These are phyloP conservation scores for Amphilophus citrinellus DNA, from an alignment of 2,113 vertebrate species.

Conservation along the genomic window DNA sequence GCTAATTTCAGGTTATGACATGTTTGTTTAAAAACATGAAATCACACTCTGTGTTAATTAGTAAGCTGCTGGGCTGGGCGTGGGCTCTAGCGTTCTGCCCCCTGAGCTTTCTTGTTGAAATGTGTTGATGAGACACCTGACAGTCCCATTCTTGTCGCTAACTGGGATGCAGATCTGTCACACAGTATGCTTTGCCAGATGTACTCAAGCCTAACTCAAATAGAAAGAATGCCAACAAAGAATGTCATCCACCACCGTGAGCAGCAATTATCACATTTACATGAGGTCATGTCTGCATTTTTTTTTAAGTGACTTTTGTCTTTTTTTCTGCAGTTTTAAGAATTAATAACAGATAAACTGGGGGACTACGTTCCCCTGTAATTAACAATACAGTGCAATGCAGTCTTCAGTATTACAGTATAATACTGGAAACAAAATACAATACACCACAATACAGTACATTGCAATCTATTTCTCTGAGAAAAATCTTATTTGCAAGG, in stretches of 20 bases:
- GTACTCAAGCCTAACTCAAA: slow-evolving; percentile 48
- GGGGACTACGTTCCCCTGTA: neutral
- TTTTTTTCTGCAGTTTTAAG: neutral
- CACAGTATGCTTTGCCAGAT: slow-evolving; percentile 51
- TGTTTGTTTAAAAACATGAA: neutral
- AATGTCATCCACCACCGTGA: neutral
- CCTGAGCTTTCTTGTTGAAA: slow-evolving; percentile 49
- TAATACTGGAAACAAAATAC: neutral
- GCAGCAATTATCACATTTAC: slow-evolving; percentile 8
- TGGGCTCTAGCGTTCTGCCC: slow-evolving; percentile 16
- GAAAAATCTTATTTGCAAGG: slow-evolving; percentile 4
- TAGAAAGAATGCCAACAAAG: neutral
- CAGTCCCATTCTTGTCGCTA: slow-evolving; percentile 47
- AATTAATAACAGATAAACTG: neutral
- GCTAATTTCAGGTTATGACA: neutral
- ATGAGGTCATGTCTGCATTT: neutral
- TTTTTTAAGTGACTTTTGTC: neutral
- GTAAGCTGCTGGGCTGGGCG: slow-evolving; percentile 23
- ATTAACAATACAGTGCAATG: neutral
- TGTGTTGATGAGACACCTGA: slow-evolving; percentile 75
- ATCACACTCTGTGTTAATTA: neutral
- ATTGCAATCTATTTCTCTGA: neutral
- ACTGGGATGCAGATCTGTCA: slow-evolving; percentile 68
- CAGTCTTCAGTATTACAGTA: neutral
- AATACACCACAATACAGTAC: neutral